Conservation (phyloP, 2,797 vertebrate species). For the Xiphorhynchus erythropygius region DNA sequence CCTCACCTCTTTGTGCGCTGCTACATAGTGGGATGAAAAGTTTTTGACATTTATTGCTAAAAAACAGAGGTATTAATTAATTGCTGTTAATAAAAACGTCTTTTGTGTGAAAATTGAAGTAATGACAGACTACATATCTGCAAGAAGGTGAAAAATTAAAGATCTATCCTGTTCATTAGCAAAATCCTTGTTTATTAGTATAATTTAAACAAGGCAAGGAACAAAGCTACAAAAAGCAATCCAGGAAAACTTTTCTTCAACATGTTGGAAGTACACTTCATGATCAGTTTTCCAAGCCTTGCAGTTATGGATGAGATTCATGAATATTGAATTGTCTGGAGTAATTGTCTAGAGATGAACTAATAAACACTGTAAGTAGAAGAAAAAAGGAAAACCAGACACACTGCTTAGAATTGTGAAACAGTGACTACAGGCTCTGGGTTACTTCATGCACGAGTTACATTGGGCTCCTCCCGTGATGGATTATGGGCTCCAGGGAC, state of each 20-base stretch:
- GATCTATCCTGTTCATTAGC: neutral
- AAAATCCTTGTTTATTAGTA: neutral
- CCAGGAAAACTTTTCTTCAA: neutral
- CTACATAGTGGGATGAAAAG: neutral
- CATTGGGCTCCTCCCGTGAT: neutral
- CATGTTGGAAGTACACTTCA: neutral
- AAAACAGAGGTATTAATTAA: neutral
- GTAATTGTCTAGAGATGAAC: neutral
- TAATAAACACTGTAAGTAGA: neutral
- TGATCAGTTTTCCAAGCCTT: neutral
- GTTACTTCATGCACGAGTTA: rapidly evolving
- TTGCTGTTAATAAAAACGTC: neutral
- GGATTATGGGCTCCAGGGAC: neutral
- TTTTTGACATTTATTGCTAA: neutral
- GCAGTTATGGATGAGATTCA: neutral
- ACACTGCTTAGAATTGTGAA: neutral
- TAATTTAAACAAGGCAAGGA: neutral
- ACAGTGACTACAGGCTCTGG: neutral
- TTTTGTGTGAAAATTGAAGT: neutral
- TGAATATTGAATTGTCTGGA: neutral
- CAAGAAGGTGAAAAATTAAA: neutral
- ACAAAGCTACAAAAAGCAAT: neutral
- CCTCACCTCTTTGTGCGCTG: neutral
- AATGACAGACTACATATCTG: neutral
- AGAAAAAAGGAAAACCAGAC: neutral